Conservation (phyloP, 2,888 invertebrate genomes). For the Cheilosia vulpina region DNA sequence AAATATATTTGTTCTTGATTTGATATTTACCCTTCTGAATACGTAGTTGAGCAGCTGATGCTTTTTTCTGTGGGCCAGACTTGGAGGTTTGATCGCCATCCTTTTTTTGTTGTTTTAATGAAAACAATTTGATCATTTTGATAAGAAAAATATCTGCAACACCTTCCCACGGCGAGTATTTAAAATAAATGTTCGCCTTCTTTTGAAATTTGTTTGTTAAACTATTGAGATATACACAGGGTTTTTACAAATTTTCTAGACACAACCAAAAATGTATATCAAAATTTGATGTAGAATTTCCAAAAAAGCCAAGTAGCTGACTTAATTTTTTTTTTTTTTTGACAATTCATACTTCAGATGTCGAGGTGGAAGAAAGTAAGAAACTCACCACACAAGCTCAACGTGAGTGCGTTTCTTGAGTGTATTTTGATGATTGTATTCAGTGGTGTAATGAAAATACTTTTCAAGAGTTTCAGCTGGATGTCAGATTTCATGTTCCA, state of each 20-base stretch:
- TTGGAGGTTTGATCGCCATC: slow-evolving; percentile 94
- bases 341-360: slow-evolving; percentile 50
- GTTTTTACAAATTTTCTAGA: slow-evolving; percentile 33
- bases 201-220: slow-evolving; percentile 55
- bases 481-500: too few species aligned
- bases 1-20: neutral
- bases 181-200: slow-evolving; percentile 11
- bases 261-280: slow-evolving; percentile 49
- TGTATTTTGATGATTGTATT: too few species aligned
- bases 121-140: slow-evolving; percentile 98
- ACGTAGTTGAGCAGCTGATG: slow-evolving; percentile 97
- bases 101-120: slow-evolving; percentile 99
- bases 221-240: slow-evolving; percentile 6
- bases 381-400: slow-evolving; percentile 13
- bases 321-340: slow-evolving; percentile 10
- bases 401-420: too few species aligned
- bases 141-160: slow-evolving; percentile 36
- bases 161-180: slow-evolving; percentile 40
- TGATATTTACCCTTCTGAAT: slow-evolving; percentile 94
- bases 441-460: too few species aligned
- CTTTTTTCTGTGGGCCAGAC: slow-evolving; percentile 93
- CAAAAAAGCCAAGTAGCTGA: slow-evolving; percentile 66
- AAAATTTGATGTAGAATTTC: slow-evolving; percentile 67
- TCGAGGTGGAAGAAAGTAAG: slow-evolving; percentile 5
- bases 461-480: too few species aligned